Conservation (phyloP, 2,797 vertebrate genomes). For the Eurystomus glaucurus region DNA sequence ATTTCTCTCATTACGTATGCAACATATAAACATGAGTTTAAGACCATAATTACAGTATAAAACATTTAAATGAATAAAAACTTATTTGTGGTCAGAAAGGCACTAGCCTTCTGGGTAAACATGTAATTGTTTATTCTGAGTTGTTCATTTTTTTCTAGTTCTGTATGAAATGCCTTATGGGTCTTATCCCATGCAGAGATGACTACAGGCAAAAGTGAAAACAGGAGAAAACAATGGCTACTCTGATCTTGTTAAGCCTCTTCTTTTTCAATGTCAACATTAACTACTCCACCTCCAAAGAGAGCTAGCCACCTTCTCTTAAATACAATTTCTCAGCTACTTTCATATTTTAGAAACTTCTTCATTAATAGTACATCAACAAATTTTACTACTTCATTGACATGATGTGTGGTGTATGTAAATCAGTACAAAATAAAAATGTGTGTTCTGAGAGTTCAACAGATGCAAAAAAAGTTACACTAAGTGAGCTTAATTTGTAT, state of each 20-base stretch:
- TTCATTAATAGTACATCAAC: background rate
- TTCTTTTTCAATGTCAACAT: background rate
- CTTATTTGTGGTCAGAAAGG: background rate
- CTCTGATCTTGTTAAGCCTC: background rate
- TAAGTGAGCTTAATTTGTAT: background rate
- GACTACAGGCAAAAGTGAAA: background rate
- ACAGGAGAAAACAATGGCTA: background rate
- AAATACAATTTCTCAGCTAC: background rate
- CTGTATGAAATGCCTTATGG: background rate
- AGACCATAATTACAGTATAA: background rate
- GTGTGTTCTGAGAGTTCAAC: accelerated
- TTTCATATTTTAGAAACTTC: background rate
- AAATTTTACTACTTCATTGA: background rate
- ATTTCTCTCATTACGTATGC: background rate
- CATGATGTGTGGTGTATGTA: background rate
- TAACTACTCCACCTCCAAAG: background rate
- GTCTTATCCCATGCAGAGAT: background rate
- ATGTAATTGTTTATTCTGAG: background rate
- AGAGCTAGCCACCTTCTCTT: background rate
- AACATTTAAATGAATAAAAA: background rate
- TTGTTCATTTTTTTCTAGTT: background rate
- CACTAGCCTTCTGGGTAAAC: background rate
- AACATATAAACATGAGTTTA: background rate
- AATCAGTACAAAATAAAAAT: background rate
- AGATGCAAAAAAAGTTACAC: background rate